phyloP scores from a whole-genome alignment of 2,797 vertebrate genomes.

The Sebastes hubbsi region DNA sequence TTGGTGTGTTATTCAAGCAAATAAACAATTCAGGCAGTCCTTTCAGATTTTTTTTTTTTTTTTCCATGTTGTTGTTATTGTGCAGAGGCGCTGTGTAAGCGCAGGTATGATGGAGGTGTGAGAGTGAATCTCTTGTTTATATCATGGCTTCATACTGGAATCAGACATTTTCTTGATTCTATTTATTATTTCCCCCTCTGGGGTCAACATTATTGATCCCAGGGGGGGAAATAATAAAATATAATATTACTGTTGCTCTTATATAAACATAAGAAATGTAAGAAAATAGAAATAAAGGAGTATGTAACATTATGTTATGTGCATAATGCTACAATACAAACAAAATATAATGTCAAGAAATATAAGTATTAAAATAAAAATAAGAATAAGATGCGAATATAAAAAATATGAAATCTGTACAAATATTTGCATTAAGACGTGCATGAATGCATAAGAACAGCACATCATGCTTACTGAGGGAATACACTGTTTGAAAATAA shows the following conservation, averaged over 20 bases:
- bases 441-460: not conserved
- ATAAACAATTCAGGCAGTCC: constrained; percentile 75
- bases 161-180: too few relatives aligned
- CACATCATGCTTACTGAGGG: not conserved
- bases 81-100: constrained; percentile 11
- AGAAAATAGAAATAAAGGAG: too few relatives aligned
- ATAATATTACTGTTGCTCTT: too few relatives aligned
- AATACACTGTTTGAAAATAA: not conserved
- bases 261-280: too few relatives aligned
- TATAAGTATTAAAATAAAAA: too few relatives aligned
- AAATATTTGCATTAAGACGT: not conserved
- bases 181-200: too few relatives aligned
- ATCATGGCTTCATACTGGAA: not conserved
- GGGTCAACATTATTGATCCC: accelerated
- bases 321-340: too few relatives aligned
- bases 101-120: constrained; percentile 4
- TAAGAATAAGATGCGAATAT: too few relatives aligned
- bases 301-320: too few relatives aligned
- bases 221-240: too few relatives aligned
- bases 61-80: constrained; percentile 42
- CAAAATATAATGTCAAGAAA: too few relatives aligned
- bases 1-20: constrained; percentile 74
- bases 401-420: not conserved
- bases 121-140: constrained; percentile 7
- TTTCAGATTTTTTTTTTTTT: constrained; percentile 46